Percentiles rank a stretch among this genome's conserved stretches.
These are phyloP conservation scores for Polyploca ridens DNA, from an alignment of 2,888 invertebrate species.

Conservation along the genomic window DNA sequence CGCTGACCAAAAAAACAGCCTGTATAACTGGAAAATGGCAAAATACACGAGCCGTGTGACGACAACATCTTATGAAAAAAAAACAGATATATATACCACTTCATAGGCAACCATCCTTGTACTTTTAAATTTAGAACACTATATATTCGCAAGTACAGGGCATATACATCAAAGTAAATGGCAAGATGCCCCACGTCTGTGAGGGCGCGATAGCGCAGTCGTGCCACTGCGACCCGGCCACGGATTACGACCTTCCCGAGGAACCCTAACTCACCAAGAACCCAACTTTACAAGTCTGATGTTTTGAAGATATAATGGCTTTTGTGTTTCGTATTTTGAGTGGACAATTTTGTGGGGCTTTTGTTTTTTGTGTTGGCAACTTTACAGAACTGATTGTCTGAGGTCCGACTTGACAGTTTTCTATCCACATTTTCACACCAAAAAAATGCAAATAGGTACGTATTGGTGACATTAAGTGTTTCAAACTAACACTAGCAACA, in stretches of 20 bases:
- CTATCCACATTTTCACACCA: constrained; percentile 6
- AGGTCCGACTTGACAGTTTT: background rate
- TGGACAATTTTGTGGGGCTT: background rate
- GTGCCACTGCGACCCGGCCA: constrained; percentile 58
- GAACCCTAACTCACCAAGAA: constrained; percentile 58
- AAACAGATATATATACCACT: no score
- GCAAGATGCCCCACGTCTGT: constrained; percentile 43
- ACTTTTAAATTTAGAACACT: background rate
- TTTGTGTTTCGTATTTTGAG: constrained; percentile 32
- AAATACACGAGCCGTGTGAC: no score
- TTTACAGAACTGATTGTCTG: background rate
- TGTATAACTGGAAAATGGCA: no score
- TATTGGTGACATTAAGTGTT: constrained; percentile 70
- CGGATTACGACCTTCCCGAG: constrained; percentile 62
- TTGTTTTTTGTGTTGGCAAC: no score
- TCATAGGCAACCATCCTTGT: background rate
- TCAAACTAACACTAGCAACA: constrained; percentile 67
- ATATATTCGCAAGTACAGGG: background rate
- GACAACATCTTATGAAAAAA: no score
- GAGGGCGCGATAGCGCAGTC: constrained; percentile 61
- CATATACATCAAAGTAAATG: constrained; percentile 23
- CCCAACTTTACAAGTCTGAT: constrained; percentile 47
- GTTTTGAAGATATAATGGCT: constrained; percentile 35
- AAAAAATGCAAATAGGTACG: constrained; percentile 27
- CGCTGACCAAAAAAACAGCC: no score